Conservation (phyloP, 2,797 vertebrate genomes). For the Micropoecilia bifurca region DNA sequence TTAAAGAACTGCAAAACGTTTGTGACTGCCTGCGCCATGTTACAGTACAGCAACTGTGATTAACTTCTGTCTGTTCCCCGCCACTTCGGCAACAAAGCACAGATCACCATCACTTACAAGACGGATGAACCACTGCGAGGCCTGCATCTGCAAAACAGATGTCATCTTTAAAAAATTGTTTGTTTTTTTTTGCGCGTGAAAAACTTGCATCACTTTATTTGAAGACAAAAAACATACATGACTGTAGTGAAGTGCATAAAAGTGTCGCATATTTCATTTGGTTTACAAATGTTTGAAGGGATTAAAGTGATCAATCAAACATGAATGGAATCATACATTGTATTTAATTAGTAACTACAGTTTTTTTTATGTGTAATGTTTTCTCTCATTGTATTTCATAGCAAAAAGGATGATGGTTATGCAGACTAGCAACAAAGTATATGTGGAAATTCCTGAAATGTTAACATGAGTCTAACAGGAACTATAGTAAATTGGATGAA, state of each 20-base stretch:
- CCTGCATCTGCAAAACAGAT: slow-evolving; percentile 48
- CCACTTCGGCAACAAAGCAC: slow-evolving; percentile 43
- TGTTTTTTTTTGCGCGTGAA: slow-evolving; percentile 53
- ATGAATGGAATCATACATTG: not conserved
- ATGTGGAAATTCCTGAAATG: slow-evolving; percentile 23
- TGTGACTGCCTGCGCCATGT: not conserved
- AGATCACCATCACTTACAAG: slow-evolving; percentile 55
- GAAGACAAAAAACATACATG: slow-evolving; percentile 10
- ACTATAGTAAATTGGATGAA: slow-evolving; percentile 40
- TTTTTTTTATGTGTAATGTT: not conserved
- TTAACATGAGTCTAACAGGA: slow-evolving; percentile 38
- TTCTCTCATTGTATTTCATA: not conserved
- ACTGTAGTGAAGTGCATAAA: slow-evolving; percentile 26
- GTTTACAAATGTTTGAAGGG: not conserved
- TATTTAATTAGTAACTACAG: not conserved
- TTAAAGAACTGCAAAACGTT: not conserved
- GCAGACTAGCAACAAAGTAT: not conserved
- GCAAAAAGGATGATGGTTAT: not conserved
- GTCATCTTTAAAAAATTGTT: slow-evolving; percentile 37
- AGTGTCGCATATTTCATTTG: slow-evolving; percentile 16
- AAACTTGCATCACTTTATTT: slow-evolving; percentile 41
- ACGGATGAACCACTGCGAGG: slow-evolving; percentile 42
- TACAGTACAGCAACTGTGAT: slow-evolving; percentile 1
- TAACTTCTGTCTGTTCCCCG: slow-evolving; percentile 19
- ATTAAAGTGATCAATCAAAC: not conserved